Conservation (phyloP, 2,797 vertebrate species). For the Poeciliopsis paucimaculata region DNA sequence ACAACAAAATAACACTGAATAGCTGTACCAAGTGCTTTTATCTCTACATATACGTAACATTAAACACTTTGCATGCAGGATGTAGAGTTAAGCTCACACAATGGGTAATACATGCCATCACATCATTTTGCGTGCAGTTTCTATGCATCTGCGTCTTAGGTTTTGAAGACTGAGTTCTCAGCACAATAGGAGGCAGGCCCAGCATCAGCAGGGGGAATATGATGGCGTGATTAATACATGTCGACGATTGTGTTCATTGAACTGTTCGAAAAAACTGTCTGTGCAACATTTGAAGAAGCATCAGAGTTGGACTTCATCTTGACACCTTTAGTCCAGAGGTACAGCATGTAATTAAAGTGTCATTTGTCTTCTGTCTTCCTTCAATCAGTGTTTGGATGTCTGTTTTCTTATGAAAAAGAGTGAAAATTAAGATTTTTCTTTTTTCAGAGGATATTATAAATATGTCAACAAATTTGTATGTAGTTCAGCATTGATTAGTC, state of each 20-base stretch:
- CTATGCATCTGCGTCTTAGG: conserved; percentile 8
- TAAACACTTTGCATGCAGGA: conserved; percentile 5
- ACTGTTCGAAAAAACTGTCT: background rate
- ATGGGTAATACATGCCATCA: background rate
- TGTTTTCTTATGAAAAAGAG: background rate
- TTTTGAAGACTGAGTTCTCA: conserved; percentile 20
- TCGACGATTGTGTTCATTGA: background rate
- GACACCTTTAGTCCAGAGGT: background rate
- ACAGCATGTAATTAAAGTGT: background rate
- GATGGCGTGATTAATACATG: background rate
- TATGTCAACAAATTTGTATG: background rate
- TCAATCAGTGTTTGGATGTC: background rate
- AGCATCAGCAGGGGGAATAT: background rate
- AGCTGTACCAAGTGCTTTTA: conserved; percentile 3
- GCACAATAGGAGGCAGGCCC: background rate
- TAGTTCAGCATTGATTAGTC: background rate
- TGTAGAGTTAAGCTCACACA: conserved; percentile 16
- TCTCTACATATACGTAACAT: conserved; percentile 32
- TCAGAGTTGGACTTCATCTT: background rate
- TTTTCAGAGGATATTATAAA: background rate
- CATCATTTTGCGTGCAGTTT: conserved; percentile 1
- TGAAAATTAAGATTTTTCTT: background rate
- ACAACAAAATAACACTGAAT: conserved; percentile 25
- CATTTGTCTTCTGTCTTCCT: background rate
- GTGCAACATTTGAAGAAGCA: background rate